Conservation (phyloP, 1,140 invertebrate species). For the Trypoxylus dichotomus region DNA sequence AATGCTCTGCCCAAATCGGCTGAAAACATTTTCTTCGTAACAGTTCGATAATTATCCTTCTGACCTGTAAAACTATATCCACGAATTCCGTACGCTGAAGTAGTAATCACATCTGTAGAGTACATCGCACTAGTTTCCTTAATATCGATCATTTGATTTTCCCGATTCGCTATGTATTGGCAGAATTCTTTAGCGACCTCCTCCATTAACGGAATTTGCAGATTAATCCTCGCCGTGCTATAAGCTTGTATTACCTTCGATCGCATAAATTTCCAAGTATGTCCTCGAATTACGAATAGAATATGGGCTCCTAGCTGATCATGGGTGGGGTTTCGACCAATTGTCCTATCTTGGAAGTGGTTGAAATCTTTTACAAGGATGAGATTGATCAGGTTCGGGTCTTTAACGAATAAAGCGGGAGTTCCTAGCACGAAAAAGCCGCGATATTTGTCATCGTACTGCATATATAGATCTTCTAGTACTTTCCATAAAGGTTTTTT, state of each 20-base stretch:
- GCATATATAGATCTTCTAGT: background rate
- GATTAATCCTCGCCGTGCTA: background rate
- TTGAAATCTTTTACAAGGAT: slow-evolving; percentile 20
- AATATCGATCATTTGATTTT: background rate
- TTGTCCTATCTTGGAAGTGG: background rate
- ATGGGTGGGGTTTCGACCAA: background rate
- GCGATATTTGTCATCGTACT: background rate
- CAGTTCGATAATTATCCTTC: background rate
- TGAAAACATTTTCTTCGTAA: background rate
- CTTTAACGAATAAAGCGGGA: slow-evolving; percentile 12
- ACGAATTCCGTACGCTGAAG: background rate
- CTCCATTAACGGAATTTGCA: slow-evolving; percentile 8
- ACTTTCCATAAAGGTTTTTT: background rate
- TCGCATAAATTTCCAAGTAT: slow-evolving; percentile 3
- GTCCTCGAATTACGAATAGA: background rate
- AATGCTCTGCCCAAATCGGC: background rate
- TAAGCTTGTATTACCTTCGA: background rate
- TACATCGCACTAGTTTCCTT: background rate
- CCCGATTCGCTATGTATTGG: background rate
- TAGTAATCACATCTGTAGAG: slow-evolving; percentile 5
- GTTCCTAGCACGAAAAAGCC: background rate
- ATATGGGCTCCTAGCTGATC: slow-evolving; percentile 10
- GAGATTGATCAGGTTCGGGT: background rate
- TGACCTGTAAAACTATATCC: background rate
- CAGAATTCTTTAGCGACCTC: background rate